A percentile compares a stretch with the other conserved stretches of the same genome.
Conservation (phyloP, 2,888 invertebrate genomes). For the Mimumesa dahlbomi region DNA sequence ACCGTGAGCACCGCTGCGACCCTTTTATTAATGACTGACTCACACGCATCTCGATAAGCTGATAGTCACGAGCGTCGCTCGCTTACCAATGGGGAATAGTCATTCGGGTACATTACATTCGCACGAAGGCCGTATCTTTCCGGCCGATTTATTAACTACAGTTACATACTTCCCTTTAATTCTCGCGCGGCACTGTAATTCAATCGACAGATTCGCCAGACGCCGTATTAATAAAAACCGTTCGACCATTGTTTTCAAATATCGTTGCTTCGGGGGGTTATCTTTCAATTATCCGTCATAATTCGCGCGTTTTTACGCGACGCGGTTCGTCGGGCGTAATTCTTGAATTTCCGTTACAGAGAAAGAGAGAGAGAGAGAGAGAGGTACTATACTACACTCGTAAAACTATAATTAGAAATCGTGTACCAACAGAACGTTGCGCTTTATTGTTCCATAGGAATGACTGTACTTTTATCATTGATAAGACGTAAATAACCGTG, state of each 20-base stretch:
- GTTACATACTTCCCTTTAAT: conserved; percentile 11
- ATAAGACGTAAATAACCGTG: conserved; percentile 7
- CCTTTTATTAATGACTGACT: conserved; percentile 74
- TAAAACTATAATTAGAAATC: background rate
- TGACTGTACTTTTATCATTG: conserved; percentile 4
- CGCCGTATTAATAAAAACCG: conserved; percentile 18
- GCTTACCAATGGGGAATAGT: conserved; percentile 24
- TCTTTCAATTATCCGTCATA: conserved; percentile 32
- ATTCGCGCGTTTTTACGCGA: background rate
- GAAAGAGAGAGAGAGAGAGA: background rate
- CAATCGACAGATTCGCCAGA: conserved; percentile 14
- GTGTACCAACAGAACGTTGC: background rate
- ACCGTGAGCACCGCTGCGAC: conserved; percentile 48
- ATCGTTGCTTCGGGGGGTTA: conserved; percentile 18
- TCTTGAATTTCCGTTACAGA: background rate
- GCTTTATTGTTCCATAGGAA: background rate
- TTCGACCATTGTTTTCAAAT: background rate
- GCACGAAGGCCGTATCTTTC: conserved; percentile 25
- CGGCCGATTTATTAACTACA: conserved; percentile 38
- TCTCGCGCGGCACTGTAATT: conserved; percentile 22
- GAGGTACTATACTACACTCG: background rate
- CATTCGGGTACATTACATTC: conserved; percentile 26
- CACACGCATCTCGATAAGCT: conserved; percentile 70
- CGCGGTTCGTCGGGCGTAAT: background rate
- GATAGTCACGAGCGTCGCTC: conserved; percentile 52